A percentile compares a stretch with the other conserved stretches of the same genome.
Evolutionary conservation across 2,888 invertebrate species (phyloP).

Genomic region (Agrotis ipsilon): DNA sequence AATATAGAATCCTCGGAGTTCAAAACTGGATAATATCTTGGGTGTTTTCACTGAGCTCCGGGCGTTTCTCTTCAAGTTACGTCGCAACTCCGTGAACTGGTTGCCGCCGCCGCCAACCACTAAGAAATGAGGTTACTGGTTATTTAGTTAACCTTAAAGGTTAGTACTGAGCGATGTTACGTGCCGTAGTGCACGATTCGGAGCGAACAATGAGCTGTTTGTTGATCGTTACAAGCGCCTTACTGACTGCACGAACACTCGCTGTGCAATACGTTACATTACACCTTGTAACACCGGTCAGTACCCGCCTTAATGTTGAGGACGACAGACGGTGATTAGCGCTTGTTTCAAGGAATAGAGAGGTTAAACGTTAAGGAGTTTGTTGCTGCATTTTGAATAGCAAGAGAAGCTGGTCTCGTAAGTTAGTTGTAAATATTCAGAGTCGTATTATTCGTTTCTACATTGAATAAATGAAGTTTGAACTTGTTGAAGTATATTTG

Average conservation of each 20-base stretch:
- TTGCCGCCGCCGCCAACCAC: slow-evolving; percentile 94
- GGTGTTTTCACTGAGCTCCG: slow-evolving; percentile 90
- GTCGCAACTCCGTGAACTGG: slow-evolving; percentile 93
- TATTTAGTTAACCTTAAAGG: slow-evolving; percentile 33
- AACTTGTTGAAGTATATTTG: too few relatives aligned
- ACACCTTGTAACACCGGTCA: too few relatives aligned
- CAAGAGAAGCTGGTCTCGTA: too few relatives aligned
- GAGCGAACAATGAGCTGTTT: too few relatives aligned
- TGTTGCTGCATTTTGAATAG: not conserved
- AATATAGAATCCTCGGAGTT: slow-evolving; percentile 93
- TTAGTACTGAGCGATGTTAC: too few relatives aligned
- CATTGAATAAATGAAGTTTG: too few relatives aligned
- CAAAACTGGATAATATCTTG: slow-evolving; percentile 91
- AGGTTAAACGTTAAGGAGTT: not conserved
- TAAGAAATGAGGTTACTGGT: slow-evolving; percentile 60
- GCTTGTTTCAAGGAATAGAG: slow-evolving; percentile 27
- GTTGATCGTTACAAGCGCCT: too few relatives aligned
- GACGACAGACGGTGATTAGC: slow-evolving; percentile 32
- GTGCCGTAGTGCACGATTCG: too few relatives aligned
- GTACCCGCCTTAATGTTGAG: slow-evolving; percentile 15
- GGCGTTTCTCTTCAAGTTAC: slow-evolving; percentile 91
- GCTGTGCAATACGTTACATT: too few relatives aligned
- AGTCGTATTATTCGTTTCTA: too few relatives aligned
- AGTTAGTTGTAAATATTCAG: too few relatives aligned
- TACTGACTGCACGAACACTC: too few relatives aligned